Conservation (phyloP, 2,797 vertebrate genomes). For the Enteromius radiatus region DNA sequence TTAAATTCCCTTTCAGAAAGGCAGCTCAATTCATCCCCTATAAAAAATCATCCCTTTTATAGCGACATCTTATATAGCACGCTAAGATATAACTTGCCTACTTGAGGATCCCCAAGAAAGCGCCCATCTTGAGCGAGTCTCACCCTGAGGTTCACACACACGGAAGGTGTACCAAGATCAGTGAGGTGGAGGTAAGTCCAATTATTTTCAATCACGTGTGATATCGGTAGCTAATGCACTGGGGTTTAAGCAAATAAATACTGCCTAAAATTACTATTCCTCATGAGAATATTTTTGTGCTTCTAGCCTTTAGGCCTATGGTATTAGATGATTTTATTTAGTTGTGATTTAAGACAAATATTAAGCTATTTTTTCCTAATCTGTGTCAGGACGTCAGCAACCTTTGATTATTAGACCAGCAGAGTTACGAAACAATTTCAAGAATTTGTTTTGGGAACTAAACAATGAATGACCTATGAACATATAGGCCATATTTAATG, state of each 20-base stretch:
- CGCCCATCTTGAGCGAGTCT: conserved; percentile 53
- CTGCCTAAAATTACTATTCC: not conserved
- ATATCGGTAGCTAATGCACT: conserved; percentile 1
- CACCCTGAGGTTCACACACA: conserved; percentile 60
- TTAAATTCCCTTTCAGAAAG: conserved; percentile 84
- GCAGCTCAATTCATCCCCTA: conserved; percentile 74
- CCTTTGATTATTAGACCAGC: not conserved
- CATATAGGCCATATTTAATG: not conserved
- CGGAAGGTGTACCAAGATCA: conserved; percentile 49
- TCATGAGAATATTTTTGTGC: not conserved
- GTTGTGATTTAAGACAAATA: not conserved
- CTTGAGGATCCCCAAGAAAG: conserved; percentile 56
- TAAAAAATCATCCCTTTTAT: conserved; percentile 76
- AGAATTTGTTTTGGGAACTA: not conserved
- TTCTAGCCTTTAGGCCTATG: conserved; percentile 31
- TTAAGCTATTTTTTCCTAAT: not conserved
- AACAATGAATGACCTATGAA: not conserved
- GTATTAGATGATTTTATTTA: not conserved
- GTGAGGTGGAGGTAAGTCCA: conserved; percentile 70
- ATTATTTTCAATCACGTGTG: conserved; percentile 56
- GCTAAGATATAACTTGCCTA: conserved; percentile 62
- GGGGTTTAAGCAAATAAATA: conserved; percentile 16
- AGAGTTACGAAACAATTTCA: not conserved
- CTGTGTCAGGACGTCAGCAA: not conserved
- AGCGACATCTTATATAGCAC: conserved; percentile 67